Base-by-base conservation (phyloP, 2,113 vertebrate species). In the Amphiprion ocellaris region DNA sequence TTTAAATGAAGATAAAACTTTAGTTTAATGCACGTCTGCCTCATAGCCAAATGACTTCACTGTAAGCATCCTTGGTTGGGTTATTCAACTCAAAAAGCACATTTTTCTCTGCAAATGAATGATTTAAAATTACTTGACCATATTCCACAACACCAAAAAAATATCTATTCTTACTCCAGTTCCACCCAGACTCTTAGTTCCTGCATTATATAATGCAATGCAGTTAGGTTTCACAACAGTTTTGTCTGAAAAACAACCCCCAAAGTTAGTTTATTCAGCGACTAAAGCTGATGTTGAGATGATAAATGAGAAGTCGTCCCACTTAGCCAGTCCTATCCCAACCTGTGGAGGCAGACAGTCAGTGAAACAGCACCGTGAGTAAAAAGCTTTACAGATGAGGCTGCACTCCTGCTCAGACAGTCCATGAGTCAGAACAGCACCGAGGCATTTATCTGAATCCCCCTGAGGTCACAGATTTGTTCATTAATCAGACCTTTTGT, bases 371-470 rank as follows among this genome's bases (percentile, higher is more conserved):
- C 17, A 47, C 5, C 6, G 11, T 23, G 23, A 30, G 19, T 46
- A 47, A 26, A 56, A 33, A 65, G 4, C 21, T 33, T 10, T 44
- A 54, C 33, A 74, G 24, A 64, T 16, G 61, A 74, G 52, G 50
- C 37, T 28, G 3, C 28, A 4, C 30, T 49, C 12, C 41, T 33
- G 33, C 33, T 37, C 33, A 37, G 33, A 19, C 56, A 50, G 55
- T 28, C 23, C 50, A 54, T 23, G 37, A 46, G 61, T 56, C 61
- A 46, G 9, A 1, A 44, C 33, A 26, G n/a, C 46, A 62, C 41
- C 16, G n/a, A 54, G 12, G 15, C 33, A 41, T 62, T 49, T 5
- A n/a, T 62, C 58, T 44, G 33, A 56, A 17, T 56, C 50, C 47
- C 19, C 41, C 39, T 49, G 17, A 65, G 39, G 50, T 37, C 33